A percentile compares a stretch with the other conserved stretches of the same genome.
Conservation (phyloP, 2,888 invertebrate genomes). For the Cheilosia impressa region DNA sequence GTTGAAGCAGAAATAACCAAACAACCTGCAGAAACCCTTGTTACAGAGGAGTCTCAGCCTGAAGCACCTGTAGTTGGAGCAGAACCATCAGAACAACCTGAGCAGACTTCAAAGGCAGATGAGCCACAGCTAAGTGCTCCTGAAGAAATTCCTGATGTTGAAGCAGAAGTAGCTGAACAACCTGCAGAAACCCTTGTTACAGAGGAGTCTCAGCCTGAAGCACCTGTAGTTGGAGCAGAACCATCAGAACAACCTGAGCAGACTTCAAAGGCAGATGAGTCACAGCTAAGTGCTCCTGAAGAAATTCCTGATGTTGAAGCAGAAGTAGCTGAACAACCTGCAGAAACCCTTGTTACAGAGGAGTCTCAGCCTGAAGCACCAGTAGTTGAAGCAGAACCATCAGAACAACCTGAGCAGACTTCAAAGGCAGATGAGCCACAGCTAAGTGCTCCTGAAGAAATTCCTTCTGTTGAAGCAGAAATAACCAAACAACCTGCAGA, state of each 20-base stretch:
- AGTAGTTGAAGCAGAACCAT: neutral
- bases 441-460: neutral
- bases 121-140: neutral
- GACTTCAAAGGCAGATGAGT: neutral
- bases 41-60: no score
- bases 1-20: no score
- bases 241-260: neutral
- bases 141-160: neutral
- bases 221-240: neutral
- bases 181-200: neutral
- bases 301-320: neutral
- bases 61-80: no score
- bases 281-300: neutral
- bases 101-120: neutral
- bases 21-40: no score
- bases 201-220: rapidly evolving
- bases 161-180: neutral
- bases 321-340: no score
- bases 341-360: no score
- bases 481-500: neutral
- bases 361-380: neutral
- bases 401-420: neutral
- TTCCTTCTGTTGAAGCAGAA: neutral
- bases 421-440: neutral
- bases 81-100: neutral